Evolutionary conservation across 2,888 invertebrate genomes (phyloP).

Genomic region (Girardia tigrina): DNA sequence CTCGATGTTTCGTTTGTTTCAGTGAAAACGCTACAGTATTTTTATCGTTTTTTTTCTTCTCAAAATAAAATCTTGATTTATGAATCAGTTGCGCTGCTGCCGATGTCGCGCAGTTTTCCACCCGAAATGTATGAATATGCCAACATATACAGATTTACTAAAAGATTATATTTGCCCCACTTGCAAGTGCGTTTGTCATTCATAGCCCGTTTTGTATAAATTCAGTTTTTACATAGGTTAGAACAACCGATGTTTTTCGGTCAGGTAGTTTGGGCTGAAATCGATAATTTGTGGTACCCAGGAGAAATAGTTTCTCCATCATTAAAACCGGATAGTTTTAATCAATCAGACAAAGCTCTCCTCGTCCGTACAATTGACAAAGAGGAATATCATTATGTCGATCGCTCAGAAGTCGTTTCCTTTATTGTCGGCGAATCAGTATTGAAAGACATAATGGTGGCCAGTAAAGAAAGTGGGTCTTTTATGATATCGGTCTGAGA

Average conservation of each 20-base stretch:
- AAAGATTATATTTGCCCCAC: not conserved
- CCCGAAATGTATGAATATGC: not conserved
- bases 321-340: not conserved
- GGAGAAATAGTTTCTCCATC: not conserved
- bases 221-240: not conserved
- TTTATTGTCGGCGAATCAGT: not conserved
- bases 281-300: not conserved
- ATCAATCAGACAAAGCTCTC: not conserved
- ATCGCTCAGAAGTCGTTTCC: not conserved
- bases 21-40: not conserved
- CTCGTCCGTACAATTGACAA: not conserved
- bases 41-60: not conserved
- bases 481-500: too few relatives aligned
- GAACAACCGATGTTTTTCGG: not conserved
- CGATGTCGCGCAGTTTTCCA: not conserved
- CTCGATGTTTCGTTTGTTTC: conserved; percentile 3
- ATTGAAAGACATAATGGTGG: not conserved
- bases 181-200: not conserved
- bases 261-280: not conserved
- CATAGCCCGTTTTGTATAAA: too few relatives aligned
- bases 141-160: not conserved
- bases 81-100: not conserved
- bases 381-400: not conserved
- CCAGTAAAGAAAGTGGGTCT: not conserved
- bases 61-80: not conserved